Evolutionary conservation across 1,140 invertebrate species (phyloP).

Genomic region (Aleiodes sp.): DNA sequence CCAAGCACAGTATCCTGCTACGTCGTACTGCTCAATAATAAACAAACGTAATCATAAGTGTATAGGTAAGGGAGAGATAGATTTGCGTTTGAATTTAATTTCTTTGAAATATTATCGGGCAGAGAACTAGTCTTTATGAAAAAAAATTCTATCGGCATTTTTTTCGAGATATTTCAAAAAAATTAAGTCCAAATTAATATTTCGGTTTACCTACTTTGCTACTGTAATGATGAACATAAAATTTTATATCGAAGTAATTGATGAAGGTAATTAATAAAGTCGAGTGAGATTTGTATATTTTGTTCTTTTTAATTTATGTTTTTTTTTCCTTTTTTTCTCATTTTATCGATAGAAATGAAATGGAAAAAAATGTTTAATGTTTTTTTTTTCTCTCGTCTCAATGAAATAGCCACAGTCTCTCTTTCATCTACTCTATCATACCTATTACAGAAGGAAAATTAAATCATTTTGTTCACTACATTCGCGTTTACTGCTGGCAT

Average conservation of each 20-base stretch:
- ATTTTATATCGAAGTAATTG: too few species aligned
- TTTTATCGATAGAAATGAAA: slow-evolving; percentile 16
- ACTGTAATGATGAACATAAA: too few species aligned
- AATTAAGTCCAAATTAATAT: too few species aligned
- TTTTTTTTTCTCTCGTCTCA: neutral
- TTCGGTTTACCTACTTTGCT: too few species aligned
- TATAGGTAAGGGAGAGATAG: neutral
- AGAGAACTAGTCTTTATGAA: too few species aligned
- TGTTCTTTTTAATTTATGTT: slow-evolving; percentile 32
- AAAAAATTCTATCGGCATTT: too few species aligned
- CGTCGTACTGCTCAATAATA: slow-evolving; percentile 16
- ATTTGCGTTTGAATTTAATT: neutral
- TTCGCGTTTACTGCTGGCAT: neutral
- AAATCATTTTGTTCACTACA: neutral
- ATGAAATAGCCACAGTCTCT: slow-evolving; percentile 27
- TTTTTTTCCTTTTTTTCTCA: slow-evolving; percentile 22
- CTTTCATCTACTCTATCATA: slow-evolving; percentile 14
- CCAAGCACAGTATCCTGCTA: slow-evolving; percentile 18
- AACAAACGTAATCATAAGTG: neutral
- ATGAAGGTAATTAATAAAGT: neutral
- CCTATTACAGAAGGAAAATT: slow-evolving; percentile 23
- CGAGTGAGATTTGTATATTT: slow-evolving; percentile 21
- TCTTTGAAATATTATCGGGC: too few species aligned
- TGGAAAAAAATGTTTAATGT: slow-evolving; percentile 6
- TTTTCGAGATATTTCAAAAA: too few species aligned